Evolutionary conservation across 1,140 invertebrate genomes (phyloP).

Genomic region (Rhysida immarginata): DNA sequence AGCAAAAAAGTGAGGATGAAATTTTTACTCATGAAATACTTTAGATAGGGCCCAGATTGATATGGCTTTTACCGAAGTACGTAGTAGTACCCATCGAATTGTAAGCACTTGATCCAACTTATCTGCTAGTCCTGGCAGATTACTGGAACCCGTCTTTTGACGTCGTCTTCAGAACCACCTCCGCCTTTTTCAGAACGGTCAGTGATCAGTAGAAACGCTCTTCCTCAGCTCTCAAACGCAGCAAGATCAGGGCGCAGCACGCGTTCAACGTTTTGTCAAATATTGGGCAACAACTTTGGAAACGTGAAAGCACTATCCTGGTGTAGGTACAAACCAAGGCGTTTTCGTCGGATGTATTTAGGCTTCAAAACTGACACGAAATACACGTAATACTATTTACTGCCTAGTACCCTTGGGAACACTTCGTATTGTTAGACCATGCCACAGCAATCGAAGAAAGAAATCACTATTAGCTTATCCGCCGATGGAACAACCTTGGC

Average conservation of each 20-base stretch:
- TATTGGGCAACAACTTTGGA: background rate
- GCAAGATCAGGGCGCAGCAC: background rate
- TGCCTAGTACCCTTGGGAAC: constrained; percentile 4
- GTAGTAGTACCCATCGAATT: background rate
- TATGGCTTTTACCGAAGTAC: background rate
- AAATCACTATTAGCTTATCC: background rate
- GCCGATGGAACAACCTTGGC: constrained; percentile 1
- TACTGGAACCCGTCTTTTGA: background rate
- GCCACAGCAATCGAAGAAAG: background rate
- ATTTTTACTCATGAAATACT: background rate
- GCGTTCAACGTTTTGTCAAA: background rate
- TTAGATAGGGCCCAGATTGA: background rate
- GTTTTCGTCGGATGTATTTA: background rate
- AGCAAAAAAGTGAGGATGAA: background rate
- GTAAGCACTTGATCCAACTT: background rate
- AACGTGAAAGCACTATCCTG: background rate
- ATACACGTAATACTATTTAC: too few species aligned
- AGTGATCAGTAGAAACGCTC: background rate
- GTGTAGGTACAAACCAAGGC: background rate
- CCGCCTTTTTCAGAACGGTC: background rate
- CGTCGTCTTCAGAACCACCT: background rate
- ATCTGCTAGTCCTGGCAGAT: background rate
- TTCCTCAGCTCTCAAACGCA: background rate
- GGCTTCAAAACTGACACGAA: background rate
- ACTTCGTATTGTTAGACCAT: background rate